Base-by-base conservation (phyloP, 2,888 invertebrate species). In the Agonopterix subpropinquella region DNA sequence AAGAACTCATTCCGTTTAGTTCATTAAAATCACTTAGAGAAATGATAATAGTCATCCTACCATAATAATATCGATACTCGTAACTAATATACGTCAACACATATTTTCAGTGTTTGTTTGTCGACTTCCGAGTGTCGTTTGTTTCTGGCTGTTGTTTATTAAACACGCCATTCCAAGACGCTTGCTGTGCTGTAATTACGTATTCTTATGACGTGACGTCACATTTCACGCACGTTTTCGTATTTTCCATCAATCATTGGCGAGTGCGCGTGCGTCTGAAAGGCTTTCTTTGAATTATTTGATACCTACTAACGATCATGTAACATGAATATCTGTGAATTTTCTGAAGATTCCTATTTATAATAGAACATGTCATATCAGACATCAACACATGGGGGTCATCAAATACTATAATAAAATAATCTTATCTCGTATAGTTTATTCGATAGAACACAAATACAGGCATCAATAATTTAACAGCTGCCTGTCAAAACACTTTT, bases 401-500 rank as follows among this genome's bases (percentile, higher is more conserved):
- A 51, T n/a, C n/a, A 39, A 51, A 56, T 57, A 56, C 47, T 39
- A 37, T 41, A 44, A n/a, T n/a, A 48, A 54, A 45, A 51, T 52
- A 53, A 62, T 62, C 57, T 64, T 60, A 62, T 62, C 61, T 53
- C 28, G 36, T 41, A 8, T 36, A 45, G 36, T 43, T 36, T 36
- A 51, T 50, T 51, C 43, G 47, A 44, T 42, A 41, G 18, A 28
- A 47, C 52, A 51, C 60, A 58, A 61, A 67, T 67, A 77, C 62
- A 75, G 73, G 65, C 77, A 70, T 78, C 77, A 67, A 60, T 62
- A 62, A 52, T 47, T 51, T 47, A 65, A 61, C 86, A 86, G 77
- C 85, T 86, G 86, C 69, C 64, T 71, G 82, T 82, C 82, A 80
- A 72, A 83, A 82, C 77, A 81, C 77, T 73, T 73, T 77, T 78